Conservation (phyloP, 2,797 vertebrate genomes). For the Pseudomugil tenellus region DNA sequence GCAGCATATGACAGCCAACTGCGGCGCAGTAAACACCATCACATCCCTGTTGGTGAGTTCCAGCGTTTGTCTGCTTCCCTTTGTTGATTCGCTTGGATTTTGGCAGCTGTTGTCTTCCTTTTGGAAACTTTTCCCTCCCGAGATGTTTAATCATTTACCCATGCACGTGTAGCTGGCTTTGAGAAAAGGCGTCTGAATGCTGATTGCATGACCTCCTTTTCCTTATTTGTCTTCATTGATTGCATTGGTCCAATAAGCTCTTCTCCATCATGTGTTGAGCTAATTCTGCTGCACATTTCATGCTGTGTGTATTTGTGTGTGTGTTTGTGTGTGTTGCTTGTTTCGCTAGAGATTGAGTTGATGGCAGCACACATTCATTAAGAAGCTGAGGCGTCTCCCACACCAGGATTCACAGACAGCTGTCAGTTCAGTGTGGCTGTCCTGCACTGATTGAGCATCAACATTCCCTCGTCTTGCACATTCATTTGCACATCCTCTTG, state of each 20-base stretch:
- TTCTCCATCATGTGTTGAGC: constrained; percentile 1
- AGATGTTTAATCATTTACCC: constrained; percentile 38
- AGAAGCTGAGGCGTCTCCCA: constrained; percentile 29
- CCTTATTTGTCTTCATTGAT: neutral
- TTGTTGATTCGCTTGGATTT: constrained; percentile 12
- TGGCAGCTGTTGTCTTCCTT: constrained; percentile 38
- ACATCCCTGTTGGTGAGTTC: neutral
- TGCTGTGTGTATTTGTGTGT: neutral
- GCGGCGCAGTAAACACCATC: neutral
- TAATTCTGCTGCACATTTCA: constrained; percentile 4
- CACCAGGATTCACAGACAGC: constrained; percentile 52
- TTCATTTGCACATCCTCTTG: constrained; percentile 31
- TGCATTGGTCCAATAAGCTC: too few relatives aligned
- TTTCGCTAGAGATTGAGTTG: constrained; percentile 15
- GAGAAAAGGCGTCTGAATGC: constrained; percentile 36
- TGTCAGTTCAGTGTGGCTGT: constrained; percentile 55
- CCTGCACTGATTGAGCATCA: constrained; percentile 50
- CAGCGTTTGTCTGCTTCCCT: constrained; percentile 20
- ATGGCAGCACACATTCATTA: constrained; percentile 51
- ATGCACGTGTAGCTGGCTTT: constrained; percentile 20
- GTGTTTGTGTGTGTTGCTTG: neutral
- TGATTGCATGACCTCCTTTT: constrained; percentile 20
- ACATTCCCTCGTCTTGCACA: constrained; percentile 39
- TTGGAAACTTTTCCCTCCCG: constrained; percentile 8
- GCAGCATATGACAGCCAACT: constrained; percentile 6